These are phyloP conservation scores for Psittacula echo DNA, from an alignment of 2,797 vertebrate species.

Conservation along the genomic window DNA sequence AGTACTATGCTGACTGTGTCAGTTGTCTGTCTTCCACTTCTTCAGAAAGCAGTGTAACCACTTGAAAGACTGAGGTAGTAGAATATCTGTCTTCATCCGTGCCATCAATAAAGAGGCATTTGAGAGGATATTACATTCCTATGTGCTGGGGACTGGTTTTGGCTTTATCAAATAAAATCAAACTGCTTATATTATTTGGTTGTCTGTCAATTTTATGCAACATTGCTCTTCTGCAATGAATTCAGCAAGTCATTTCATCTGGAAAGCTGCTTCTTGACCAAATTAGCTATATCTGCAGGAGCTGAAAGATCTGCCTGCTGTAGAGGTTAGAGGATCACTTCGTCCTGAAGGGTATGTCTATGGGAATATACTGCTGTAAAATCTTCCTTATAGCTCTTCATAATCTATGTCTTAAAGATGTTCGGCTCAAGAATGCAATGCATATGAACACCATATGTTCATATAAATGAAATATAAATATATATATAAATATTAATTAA, in stretches of 20 bases:
- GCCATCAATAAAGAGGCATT: neutral
- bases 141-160: neutral
- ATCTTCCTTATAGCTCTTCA: neutral
- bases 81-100: neutral
- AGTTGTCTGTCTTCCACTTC: neutral
- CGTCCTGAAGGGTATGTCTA: neutral
- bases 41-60: neutral
- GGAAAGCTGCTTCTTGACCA: neutral
- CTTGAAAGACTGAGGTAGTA: neutral
- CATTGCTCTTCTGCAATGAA: neutral
- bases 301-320: neutral
- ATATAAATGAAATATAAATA: too few relatives aligned
- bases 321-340: neutral
- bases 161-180: neutral
- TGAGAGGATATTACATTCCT: neutral
- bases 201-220: neutral
- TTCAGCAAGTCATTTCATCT: neutral
- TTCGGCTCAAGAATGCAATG: neutral
- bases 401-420: neutral
- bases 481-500: too few relatives aligned
- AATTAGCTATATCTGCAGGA: neutral
- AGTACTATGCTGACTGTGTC: neutral
- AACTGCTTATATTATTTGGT: neutral
- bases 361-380: neutral
- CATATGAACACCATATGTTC: accelerated